Base-by-base conservation (phyloP, 2,888 invertebrate genomes). In the Prionchulus punctatus region DNA sequence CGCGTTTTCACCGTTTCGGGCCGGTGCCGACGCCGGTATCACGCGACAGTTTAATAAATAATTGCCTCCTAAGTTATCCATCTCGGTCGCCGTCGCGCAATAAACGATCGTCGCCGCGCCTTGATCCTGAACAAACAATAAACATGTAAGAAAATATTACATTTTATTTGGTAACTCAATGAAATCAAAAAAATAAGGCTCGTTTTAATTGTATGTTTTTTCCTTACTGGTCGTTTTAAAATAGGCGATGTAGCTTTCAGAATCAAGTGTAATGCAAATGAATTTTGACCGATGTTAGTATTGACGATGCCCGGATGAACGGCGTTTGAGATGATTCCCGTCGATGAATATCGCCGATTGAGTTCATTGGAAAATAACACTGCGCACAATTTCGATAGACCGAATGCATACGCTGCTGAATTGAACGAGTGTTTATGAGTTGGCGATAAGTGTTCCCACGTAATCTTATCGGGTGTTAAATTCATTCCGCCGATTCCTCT, bases 31-130 rank as follows among this genome's bases (percentile, higher is more conserved):
- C n/a, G n/a, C n/a, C n/a, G n/a, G n/a, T n/a, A n/a, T n/a, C n/a
- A n/a, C n/a, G n/a, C n/a, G n/a, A n/a, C n/a, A n/a, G n/a, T n/a
- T n/a, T n/a, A n/a, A n/a, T n/a, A n/a, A n/a, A n/a, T n/a, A n/a
- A n/a, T n/a, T n/a, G n/a, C n/a, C n/a, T n/a, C n/a, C n/a, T n/a
- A n/a, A n/a, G n/a, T n/a, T n/a, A n/a, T n/a, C n/a, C n/a, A n/a
- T n/a, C n/a, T 36, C 36, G 18, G 36, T 18, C 7, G 36, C 36
- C 7, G 18, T 18, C 7, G 90, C 86, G 68, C 84, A 88, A 73
- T 83, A 91, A 15, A 90, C 79, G 1, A 81, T 79, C 0, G 90
- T 91, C 30, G 87, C 83, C 0, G 91, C 86, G 12, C 85, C 91
- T 79, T 92, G 91, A 83, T 89, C 86, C 86, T 87, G 73, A 52